Evolutionary conservation across 2,113 vertebrate genomes (phyloP).

Genomic region (Crotalus horridus): DNA sequence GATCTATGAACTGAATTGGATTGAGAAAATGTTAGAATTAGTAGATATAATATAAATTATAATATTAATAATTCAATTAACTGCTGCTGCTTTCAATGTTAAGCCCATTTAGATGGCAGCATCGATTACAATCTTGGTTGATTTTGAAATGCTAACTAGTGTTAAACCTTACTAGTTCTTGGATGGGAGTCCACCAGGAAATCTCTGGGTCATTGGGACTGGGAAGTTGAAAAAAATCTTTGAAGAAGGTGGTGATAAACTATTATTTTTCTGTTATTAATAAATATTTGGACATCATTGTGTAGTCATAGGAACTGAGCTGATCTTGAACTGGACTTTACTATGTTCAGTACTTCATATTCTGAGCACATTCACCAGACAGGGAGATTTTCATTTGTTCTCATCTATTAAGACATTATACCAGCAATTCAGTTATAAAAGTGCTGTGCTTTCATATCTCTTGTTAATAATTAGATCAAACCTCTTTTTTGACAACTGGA

Average conservation of each 20-base stretch:
- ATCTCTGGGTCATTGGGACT: background rate
- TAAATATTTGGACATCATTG: background rate
- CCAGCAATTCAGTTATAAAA: background rate
- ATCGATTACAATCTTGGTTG: background rate
- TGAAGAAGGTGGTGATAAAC: background rate
- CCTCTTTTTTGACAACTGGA: background rate
- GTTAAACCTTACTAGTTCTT: background rate
- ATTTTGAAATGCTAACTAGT: background rate
- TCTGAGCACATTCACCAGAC: background rate
- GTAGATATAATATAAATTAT: background rate
- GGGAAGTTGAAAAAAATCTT: background rate
- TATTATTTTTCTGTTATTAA: background rate
- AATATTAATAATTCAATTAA: background rate
- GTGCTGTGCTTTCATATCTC: background rate
- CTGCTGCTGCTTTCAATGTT: background rate
- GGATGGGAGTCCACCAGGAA: background rate
- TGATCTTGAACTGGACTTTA: background rate
- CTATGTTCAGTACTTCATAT: background rate
- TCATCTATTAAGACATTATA: background rate
- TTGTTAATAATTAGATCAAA: background rate
- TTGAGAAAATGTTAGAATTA: background rate
- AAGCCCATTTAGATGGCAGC: background rate
- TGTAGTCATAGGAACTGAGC: background rate
- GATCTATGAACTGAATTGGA: background rate
- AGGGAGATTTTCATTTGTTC: background rate